Conservation (phyloP, 2,888 invertebrate species). For the Agrochola lychnidis region DNA sequence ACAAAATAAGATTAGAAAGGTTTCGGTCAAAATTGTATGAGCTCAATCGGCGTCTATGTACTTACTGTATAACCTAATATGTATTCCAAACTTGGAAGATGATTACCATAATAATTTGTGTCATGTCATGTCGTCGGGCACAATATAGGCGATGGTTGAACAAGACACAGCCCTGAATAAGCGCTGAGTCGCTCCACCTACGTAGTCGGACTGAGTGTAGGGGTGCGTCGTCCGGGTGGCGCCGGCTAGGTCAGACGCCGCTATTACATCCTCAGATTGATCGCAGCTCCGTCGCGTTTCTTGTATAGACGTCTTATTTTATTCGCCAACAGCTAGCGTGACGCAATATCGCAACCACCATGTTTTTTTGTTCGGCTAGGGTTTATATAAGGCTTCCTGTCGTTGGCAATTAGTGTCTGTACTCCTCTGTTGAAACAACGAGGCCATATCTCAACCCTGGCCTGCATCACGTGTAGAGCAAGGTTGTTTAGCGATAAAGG, state of each 20-base stretch:
- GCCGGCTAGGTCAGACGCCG: slow-evolving; percentile 86
- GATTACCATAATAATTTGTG: slow-evolving; percentile 76
- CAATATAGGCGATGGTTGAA: slow-evolving; percentile 66
- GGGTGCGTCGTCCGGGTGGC: slow-evolving; percentile 82
- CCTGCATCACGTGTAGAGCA: slow-evolving; percentile 64
- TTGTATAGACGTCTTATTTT: slow-evolving; percentile 75
- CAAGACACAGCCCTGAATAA: slow-evolving; percentile 69
- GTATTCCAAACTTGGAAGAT: slow-evolving; percentile 58
- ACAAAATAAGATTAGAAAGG: slow-evolving; percentile 47
- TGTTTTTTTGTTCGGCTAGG: slow-evolving; percentile 72
- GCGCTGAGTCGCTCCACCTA: slow-evolving; percentile 70
- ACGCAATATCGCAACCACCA: slow-evolving; percentile 62
- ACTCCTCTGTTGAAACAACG: slow-evolving; percentile 57
- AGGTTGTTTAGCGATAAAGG: slow-evolving; percentile 65
- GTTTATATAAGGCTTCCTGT: slow-evolving; percentile 80
- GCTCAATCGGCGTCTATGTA: slow-evolving; percentile 38
- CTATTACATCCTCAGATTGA: slow-evolving; percentile 87
- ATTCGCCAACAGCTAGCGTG: slow-evolving; percentile 69
- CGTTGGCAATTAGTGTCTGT: slow-evolving; percentile 71
- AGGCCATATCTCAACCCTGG: slow-evolving; percentile 65
- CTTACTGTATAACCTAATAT: slow-evolving; percentile 45
- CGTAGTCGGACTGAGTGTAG: slow-evolving; percentile 70
- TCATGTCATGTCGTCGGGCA: slow-evolving; percentile 69
- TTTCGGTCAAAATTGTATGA: slow-evolving; percentile 47
- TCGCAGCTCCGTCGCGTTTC: slow-evolving; percentile 82